A percentile compares a stretch with the other conserved stretches of the same genome.
Conservation (phyloP, 2,797 vertebrate genomes). For the Triplophysa bombifrons region DNA sequence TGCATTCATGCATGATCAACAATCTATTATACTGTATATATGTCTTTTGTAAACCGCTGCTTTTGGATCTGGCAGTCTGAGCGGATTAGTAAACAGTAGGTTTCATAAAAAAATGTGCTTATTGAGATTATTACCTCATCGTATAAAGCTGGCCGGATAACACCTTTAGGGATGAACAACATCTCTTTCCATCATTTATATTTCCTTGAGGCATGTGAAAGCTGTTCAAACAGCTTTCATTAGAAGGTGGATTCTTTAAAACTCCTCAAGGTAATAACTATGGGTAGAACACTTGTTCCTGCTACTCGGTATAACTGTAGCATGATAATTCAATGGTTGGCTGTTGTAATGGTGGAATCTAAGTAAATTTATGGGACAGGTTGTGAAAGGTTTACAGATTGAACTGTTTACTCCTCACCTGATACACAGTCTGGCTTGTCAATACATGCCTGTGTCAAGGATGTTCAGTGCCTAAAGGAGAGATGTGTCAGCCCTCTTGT, state of each 20-base stretch:
- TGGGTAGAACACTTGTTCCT: slow-evolving; percentile 35
- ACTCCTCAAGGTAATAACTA: slow-evolving; percentile 41
- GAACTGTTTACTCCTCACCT: slow-evolving; percentile 29
- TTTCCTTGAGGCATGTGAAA: too few relatives aligned
- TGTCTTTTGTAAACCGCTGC: too few relatives aligned
- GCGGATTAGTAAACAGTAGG: too few relatives aligned
- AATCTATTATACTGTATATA: too few relatives aligned
- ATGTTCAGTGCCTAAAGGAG: slow-evolving; percentile 15
- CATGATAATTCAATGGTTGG: slow-evolving; percentile 3
- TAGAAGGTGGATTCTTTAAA: slow-evolving; percentile 48
- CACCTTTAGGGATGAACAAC: too few relatives aligned
- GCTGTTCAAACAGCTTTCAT: too few relatives aligned
- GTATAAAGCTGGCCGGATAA: too few relatives aligned
- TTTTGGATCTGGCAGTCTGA: too few relatives aligned
- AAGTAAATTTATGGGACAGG: slow-evolving; percentile 15
- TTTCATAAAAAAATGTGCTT: too few relatives aligned
- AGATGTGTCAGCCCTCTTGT: slow-evolving; percentile 17
- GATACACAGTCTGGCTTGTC: slow-evolving; percentile 39
- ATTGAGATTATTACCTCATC: too few relatives aligned
- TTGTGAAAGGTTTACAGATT: slow-evolving; percentile 46
- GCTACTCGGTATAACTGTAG: slow-evolving; percentile 16
- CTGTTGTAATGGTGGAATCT: slow-evolving; percentile 20
- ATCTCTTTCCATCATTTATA: too few relatives aligned
- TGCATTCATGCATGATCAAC: too few relatives aligned
- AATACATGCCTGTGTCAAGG: slow-evolving; percentile 35